Percentiles rank a stretch among this genome's conserved stretches.
phyloP scores from a whole-genome alignment of 2,888 invertebrate genomes.

The Scrobipalpa costella region DNA sequence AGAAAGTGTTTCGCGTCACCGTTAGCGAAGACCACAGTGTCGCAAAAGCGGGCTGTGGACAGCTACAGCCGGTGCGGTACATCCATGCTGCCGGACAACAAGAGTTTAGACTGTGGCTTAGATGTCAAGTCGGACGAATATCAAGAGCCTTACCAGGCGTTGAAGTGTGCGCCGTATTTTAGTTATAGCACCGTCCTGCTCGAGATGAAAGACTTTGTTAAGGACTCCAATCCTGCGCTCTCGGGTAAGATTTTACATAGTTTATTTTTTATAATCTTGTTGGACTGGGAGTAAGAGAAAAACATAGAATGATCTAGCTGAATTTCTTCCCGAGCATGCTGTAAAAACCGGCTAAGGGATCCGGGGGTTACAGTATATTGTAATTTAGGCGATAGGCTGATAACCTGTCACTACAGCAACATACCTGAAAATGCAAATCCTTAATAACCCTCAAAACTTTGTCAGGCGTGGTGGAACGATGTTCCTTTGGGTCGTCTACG shows the following conservation, averaged over 20 bases:
- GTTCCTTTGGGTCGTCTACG: too few relatives aligned
- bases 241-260: slow-evolving; percentile 55
- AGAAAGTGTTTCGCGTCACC: slow-evolving; percentile 88
- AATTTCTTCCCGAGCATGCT: too few relatives aligned
- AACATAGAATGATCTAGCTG: too few relatives aligned
- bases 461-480: too few relatives aligned
- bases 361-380: too few relatives aligned
- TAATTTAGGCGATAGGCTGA: too few relatives aligned
- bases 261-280: background rate
- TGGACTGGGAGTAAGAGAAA: too few relatives aligned
- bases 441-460: too few relatives aligned
- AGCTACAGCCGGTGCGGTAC: slow-evolving; percentile 80
- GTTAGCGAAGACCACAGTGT: slow-evolving; percentile 71
- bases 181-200: slow-evolving; percentile 88
- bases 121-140: slow-evolving; percentile 87
- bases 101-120: slow-evolving; percentile 80
- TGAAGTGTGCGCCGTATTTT: slow-evolving; percentile 88
- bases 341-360: too few relatives aligned
- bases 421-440: too few relatives aligned
- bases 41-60: slow-evolving; percentile 77
- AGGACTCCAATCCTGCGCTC: slow-evolving; percentile 66
- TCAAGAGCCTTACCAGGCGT: slow-evolving; percentile 89
- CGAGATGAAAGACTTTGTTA: slow-evolving; percentile 87
- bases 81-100: slow-evolving; percentile 77
- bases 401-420: too few relatives aligned